Evolutionary conservation across 2,888 invertebrate species (phyloP).

Genomic region (Frankliniella fusca): DNA sequence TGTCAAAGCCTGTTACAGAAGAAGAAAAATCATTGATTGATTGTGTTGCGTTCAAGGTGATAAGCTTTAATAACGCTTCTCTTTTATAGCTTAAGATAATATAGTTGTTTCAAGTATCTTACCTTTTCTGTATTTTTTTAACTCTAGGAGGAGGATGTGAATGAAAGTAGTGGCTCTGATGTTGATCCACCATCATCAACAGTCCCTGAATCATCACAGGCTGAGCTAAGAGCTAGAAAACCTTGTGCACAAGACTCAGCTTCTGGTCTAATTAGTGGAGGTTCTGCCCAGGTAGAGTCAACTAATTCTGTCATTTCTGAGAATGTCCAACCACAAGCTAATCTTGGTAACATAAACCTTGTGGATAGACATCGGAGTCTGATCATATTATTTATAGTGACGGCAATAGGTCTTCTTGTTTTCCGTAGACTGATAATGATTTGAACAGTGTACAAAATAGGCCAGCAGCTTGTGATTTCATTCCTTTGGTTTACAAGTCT

Average conservation of each 20-base stretch:
- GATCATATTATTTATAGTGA: conserved; percentile 49
- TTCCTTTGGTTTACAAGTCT: too few species aligned
- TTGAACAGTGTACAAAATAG: conserved; percentile 40
- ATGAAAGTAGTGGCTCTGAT: not conserved
- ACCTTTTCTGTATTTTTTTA: not conserved
- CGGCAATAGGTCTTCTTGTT: conserved; percentile 50
- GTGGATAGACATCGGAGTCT: conserved; percentile 51
- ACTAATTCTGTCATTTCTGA: not conserved
- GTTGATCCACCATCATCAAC: not conserved
- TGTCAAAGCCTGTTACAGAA: conserved; percentile 49
- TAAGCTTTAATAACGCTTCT: conserved; percentile 40
- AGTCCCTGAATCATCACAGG: not conserved
- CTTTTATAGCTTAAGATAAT: conserved; percentile 44
- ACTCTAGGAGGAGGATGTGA: not conserved
- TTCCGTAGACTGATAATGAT: conserved; percentile 52
- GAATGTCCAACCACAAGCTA: not conserved
- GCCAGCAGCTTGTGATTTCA: too few species aligned
- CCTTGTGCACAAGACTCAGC: not conserved
- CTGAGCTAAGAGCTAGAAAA: not conserved
- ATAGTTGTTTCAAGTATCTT: not conserved
- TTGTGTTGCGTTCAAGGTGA: conserved; percentile 51
- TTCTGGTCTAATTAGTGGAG: not conserved
- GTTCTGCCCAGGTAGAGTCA: not conserved
- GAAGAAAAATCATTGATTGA: conserved; percentile 54
- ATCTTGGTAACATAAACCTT: not conserved